Evolutionary conservation across 2,113 vertebrate genomes (phyloP), one percentile per base, ranked within the genome.

Genomic region (Eupsittula cactorum): DNA sequence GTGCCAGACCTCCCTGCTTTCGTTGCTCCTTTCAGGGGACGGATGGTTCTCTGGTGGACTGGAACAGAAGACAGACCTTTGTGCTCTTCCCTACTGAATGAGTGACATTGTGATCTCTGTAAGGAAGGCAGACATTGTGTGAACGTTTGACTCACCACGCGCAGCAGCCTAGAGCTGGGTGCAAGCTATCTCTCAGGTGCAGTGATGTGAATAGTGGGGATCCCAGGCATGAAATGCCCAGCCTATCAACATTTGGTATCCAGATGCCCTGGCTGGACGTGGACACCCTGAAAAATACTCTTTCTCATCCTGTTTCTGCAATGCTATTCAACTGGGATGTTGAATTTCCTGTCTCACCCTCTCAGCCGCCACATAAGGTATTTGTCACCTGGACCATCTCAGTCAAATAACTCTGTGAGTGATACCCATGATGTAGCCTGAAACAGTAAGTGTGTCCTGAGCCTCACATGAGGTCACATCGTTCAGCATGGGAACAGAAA

Each of bases 101-200:
- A 24, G 33, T 80, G 82, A 82, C 47, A 53, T 59, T 39, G 12
- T 18, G 21, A 64, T 65, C 55, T 85, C 63, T 11, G 15, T 13
- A 65, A 53, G 13, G 20, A 69, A 52, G 53, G 16, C 67, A 82
- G 73, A 33, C 8, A 15, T 42, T 3, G 7, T 47, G 46, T 47
- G 25, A 64, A 70, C 23, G 55, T 37, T 42, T 29, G 25, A 17
- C 16, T 47, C 60, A 49, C 49, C 33, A 31, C 0, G 0, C 14
- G 3, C 63, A 86, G 69, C 53, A 78, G 68, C 60, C 55, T 65
- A 75, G n/a, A 71, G 23, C 23, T 50, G 25, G 37, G n/a, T 44
- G 46, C 41, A 52, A 69, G 33, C 4, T 3, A 35, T 20, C 17
- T 46, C 11, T 19, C 35, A 55, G 57, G 75, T 41, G 76, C 62